Conservation (phyloP, 2,888 invertebrate species). For the Sinhomidia bicolor region DNA sequence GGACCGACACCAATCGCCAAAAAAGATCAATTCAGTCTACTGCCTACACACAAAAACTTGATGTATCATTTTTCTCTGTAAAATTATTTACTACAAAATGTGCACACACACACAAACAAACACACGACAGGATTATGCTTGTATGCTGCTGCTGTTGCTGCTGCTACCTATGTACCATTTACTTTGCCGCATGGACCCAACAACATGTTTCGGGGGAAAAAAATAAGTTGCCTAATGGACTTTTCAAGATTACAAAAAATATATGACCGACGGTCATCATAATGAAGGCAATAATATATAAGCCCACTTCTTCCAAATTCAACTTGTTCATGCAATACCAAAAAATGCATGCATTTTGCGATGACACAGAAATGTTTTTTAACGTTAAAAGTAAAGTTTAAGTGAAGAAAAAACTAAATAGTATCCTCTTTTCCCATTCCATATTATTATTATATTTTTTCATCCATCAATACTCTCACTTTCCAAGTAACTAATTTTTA, state of each 20-base stretch:
- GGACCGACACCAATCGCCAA: neutral
- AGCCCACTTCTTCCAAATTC: slow-evolving; percentile 15
- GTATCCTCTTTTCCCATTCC: neutral
- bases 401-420: too few species aligned
- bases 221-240: neutral
- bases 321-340: neutral
- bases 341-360: too few species aligned
- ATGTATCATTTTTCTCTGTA: too few species aligned
- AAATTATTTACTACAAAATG: too few species aligned
- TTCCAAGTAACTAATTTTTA: neutral
- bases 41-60: neutral
- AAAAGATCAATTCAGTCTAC: neutral
- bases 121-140: too few species aligned
- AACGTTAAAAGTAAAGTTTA: too few species aligned
- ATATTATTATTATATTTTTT: neutral
- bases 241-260: slow-evolving; percentile 23
- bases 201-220: neutral
- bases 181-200: too few species aligned
- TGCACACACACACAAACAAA: too few species aligned
- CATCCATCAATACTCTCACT: neutral
- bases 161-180: too few species aligned
- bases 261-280: slow-evolving; percentile 32
- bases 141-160: too few species aligned
- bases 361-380: too few species aligned
- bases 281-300: slow-evolving; percentile 34